phyloP scores from a whole-genome alignment of 2,797 vertebrate genomes.

The Percopsis omiscomaycus region DNA sequence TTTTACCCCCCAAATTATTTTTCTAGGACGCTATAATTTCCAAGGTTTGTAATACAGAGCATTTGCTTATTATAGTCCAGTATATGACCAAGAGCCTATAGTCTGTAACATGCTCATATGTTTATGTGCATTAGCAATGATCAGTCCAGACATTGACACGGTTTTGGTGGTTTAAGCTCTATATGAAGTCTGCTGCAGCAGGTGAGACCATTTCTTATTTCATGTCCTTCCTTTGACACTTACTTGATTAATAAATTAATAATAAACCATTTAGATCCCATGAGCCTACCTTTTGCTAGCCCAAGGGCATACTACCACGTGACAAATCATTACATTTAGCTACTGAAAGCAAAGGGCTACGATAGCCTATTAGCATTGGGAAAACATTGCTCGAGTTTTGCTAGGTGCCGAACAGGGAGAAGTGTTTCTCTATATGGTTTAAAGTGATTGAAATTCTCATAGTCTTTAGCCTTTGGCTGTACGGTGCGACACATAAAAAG shows the following conservation, averaged over 20 bases:
- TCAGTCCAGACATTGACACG: too few relatives aligned
- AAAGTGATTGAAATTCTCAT: conserved; percentile 26
- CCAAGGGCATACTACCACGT: conserved; percentile 18
- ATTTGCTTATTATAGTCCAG: not conserved
- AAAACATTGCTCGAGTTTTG: not conserved
- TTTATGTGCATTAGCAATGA: too few relatives aligned
- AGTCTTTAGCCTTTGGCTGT: conserved; percentile 27
- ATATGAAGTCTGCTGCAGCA: conserved; percentile 32
- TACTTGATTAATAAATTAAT: conserved; percentile 35
- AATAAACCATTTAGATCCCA: conserved; percentile 36
- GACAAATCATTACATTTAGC: conserved; percentile 26
- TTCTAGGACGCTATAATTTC: too few relatives aligned
- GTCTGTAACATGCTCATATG: too few relatives aligned
- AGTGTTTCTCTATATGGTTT: conserved; percentile 6
- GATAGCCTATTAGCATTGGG: not conserved
- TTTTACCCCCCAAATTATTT: too few relatives aligned
- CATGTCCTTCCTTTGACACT: conserved; percentile 35
- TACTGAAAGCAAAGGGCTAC: not conserved
- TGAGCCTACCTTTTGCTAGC: conserved; percentile 33
- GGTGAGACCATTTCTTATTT: conserved; percentile 55
- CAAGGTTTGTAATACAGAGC: too few relatives aligned
- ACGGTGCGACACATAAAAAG: conserved; percentile 23
- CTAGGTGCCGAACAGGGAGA: conserved; percentile 6
- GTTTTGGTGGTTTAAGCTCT: not conserved
- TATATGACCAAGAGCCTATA: not conserved